Percentiles rank a stretch among this genome's conserved stretches.
Evolutionary conservation across 2,888 invertebrate species (phyloP).

Genomic region (Hipparchia sbordonii): DNA sequence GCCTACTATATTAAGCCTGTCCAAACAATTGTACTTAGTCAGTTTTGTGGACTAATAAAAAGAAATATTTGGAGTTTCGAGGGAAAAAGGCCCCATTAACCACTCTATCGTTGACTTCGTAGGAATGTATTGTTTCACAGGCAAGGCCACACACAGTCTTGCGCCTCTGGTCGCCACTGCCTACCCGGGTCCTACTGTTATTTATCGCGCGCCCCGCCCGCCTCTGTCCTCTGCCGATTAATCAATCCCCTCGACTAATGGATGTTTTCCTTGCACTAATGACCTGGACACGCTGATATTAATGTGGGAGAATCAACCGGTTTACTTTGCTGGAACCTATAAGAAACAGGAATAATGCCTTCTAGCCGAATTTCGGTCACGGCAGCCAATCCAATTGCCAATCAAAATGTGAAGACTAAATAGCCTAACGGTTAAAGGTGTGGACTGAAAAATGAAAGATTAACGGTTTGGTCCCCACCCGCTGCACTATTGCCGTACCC

Average conservation of each 20-base stretch:
- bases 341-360: neutral
- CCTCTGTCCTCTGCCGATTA: slow-evolving; percentile 60
- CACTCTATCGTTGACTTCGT: neutral
- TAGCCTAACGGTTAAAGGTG: no score
- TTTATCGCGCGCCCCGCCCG: slow-evolving; percentile 54
- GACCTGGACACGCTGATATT: slow-evolving; percentile 50
- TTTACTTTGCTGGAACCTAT: neutral
- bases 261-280: slow-evolving; percentile 65
- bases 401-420: no score
- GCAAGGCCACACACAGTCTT: neutral
- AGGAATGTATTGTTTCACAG: neutral
- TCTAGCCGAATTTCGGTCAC: no score
- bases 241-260: slow-evolving; percentile 64
- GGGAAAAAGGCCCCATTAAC: no score
- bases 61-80: no score
- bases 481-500: no score
- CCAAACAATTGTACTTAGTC: no score
- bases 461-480: no score
- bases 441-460: no score
- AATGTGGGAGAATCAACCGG: neutral
- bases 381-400: no score
- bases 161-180: neutral
- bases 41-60: no score
- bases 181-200: slow-evolving; percentile 61
- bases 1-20: no score